Evolutionary conservation across 2,113 vertebrate genomes (phyloP), one percentile per base, ranked within the genome.

Genomic region (Choloepus hoffmanni): DNA sequence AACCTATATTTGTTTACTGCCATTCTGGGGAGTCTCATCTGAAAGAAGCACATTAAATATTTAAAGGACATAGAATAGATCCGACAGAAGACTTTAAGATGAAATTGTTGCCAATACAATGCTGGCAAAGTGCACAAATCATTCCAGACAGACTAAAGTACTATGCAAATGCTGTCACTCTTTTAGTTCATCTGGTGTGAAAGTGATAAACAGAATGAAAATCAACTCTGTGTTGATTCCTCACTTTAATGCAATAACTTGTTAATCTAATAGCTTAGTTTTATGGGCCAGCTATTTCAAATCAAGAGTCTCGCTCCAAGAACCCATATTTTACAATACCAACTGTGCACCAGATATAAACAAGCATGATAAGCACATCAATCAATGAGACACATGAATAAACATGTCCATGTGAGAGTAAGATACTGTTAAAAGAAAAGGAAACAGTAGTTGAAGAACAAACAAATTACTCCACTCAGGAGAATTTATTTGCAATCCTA

Each of bases 311-410:
- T 33, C 48, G 86, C 73, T 94, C 83, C 85, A 89, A 14, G 4
- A 67, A 78, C 40, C 74, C 60, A 45, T 96, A 96, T 81, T 97
- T 97, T 86, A 94, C 3, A 91, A 85, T 89, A 62, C 53, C 70
- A 94, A 92, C 45, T 89, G 88, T 96, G 92, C 26, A 86, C 40
- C n/a, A 74, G 26, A 89, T 84, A 95, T 92, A 92, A 96, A 96
- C 84, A 94, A 97, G 73, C 40, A 82, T 15, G 24, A 24, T 67
- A 89, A 84, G 24, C 26, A 73, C 63, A 86, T 84, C 85, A 98
- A 97, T 97, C 97, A 96, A 43, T 8, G 45, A 94, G 83, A 72
- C n/a, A 82, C 60, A 93, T 97, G 91, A 97, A 96, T 97, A 97
- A 94, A 96, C 90, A 91, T 96, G 77, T 7, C 90, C 81, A 81